Conservation (phyloP, 2,888 invertebrate species). For the Anorthoa munda region DNA sequence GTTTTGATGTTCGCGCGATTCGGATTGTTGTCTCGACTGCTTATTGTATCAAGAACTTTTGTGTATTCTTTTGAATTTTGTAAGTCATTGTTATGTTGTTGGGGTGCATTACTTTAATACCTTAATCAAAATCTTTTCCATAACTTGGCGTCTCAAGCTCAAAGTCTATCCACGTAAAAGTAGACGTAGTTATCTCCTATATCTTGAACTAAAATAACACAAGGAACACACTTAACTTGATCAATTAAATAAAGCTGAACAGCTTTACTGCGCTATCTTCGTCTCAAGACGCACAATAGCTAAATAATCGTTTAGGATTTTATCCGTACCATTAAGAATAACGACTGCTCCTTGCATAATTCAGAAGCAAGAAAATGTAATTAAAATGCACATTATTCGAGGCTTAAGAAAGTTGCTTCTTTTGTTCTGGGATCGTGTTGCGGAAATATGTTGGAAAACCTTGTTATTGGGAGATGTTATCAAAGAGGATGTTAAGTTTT, state of each 20-base stretch:
- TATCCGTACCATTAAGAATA: constrained; percentile 83
- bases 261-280: constrained; percentile 58
- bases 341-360: constrained; percentile 81
- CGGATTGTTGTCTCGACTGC: constrained; percentile 26
- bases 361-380: constrained; percentile 82
- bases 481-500: constrained; percentile 70
- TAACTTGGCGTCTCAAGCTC: background rate
- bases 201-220: constrained; percentile 15
- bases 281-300: constrained; percentile 72
- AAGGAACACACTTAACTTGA: constrained; percentile 41
- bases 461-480: constrained; percentile 78
- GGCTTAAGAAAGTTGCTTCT: constrained; percentile 50
- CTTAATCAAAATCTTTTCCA: background rate
- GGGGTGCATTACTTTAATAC: background rate
- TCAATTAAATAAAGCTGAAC: constrained; percentile 58
- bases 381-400: constrained; percentile 84
- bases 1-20: constrained; percentile 46
- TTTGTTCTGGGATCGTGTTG: constrained; percentile 75
- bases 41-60: constrained; percentile 29
- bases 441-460: constrained; percentile 74
- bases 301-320: constrained; percentile 80
- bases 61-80: constrained; percentile 28
- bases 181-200: background rate
- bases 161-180: no score
- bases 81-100: background rate